Conservation (phyloP, 2,888 invertebrate species). For the Stomorhina lunata region DNA sequence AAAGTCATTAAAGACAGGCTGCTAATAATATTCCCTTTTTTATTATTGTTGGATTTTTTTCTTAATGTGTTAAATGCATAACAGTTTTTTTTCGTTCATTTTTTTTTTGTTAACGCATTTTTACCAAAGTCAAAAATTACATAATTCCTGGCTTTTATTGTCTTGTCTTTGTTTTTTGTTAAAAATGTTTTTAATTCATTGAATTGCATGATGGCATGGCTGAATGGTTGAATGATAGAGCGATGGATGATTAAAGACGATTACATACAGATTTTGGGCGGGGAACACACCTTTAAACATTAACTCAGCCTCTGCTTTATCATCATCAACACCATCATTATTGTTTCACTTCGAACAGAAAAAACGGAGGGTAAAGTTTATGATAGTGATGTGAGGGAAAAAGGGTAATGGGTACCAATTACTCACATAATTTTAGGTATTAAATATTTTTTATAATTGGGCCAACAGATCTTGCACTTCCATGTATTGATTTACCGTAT, state of each 20-base stretch:
- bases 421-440: background rate
- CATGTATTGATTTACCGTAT: too few species aligned
- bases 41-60: background rate
- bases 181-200: slow-evolving; percentile 3
- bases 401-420: background rate
- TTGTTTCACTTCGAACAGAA: too few species aligned
- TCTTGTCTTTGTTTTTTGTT: slow-evolving; percentile 5
- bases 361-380: background rate
- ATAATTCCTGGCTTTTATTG: slow-evolving; percentile 37
- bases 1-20: slow-evolving; percentile 13
- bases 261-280: background rate
- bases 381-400: background rate
- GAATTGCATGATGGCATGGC: background rate
- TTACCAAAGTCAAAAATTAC: slow-evolving; percentile 53
- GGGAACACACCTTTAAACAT: slow-evolving; percentile 44
- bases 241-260: background rate
- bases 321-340: slow-evolving; percentile 11
- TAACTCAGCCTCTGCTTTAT: background rate
- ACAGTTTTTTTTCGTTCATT: slow-evolving; percentile 15
- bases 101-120: slow-evolving; percentile 1
- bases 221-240: slow-evolving; percentile 30
- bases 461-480: background rate
- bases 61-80: slow-evolving; percentile 35
- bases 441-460: background rate
- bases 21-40: background rate